Evolutionary conservation across 2,113 vertebrate species (phyloP), one percentile per base, ranked within the genome.

Genomic region (Laterallus jamaicensis): DNA sequence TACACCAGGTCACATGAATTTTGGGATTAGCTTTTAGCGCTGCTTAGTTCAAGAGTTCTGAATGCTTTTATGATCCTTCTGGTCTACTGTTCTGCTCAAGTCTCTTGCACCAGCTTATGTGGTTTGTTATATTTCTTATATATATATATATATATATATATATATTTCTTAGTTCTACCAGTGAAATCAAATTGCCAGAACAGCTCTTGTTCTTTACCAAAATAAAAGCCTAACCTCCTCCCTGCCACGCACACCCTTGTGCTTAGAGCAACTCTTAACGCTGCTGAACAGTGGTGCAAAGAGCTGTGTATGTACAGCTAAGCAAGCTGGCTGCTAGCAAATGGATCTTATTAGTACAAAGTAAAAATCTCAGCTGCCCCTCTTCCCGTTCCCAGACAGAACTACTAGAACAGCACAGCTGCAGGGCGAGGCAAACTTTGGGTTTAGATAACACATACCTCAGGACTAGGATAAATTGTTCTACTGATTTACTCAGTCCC

Each of bases 311-410:
- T 85, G 14, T 68, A 25, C 44, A 0, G 1, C 40, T 31, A 18
- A 67, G 44, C 24, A 62, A 40, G 7, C 42, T 71, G 39, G 10
- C 74, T 92, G 35, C 47, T 68, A 26, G 49, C 67, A 87, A 82
- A 42, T 7, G 2, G 10, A 2, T 52, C 50, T 63, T 9, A 19
- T 55, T 71, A 79, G 39, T 37, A 42, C 8, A n/a, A n/a, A 82
- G 54, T n/a, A 19, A 82, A 90, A 86, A 62, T 80, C 55, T 86
- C 50, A 76, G 71, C 76, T 92, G 71, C 24, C 25, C 69, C 52
- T 83, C 80, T 86, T 40, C 62, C 63, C 26, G 10, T 83, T 92
- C 25, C 29, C 75, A 37, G 44, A 6, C 49, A 39, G 12, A 64
- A 32, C 22, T 68, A 15, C 26, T 64, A 39, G 24, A 80, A 77